These are phyloP conservation scores for Lepilemur ruficaudatus DNA, from an alignment of 2,797 vertebrate species.

Conservation along the genomic window DNA sequence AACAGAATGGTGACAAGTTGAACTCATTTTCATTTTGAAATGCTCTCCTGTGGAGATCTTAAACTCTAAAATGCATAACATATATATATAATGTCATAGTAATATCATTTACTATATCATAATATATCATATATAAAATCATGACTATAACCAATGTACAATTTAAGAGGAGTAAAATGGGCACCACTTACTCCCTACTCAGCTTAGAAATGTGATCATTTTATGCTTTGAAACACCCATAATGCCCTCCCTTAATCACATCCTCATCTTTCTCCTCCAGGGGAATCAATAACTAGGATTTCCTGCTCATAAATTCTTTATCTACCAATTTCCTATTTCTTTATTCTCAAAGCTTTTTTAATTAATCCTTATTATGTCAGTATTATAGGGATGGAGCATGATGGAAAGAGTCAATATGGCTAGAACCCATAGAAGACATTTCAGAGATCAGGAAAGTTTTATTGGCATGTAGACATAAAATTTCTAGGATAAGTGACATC, in stretches of 20 bases:
- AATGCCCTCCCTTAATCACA: not conserved
- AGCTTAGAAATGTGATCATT: not conserved
- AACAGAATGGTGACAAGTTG: not conserved
- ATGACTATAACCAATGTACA: not conserved
- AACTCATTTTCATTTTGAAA: not conserved
- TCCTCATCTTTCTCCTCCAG: not conserved
- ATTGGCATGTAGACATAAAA: not conserved
- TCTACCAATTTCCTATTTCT: not conserved
- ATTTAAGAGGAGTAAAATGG: not conserved
- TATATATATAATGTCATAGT: no score
- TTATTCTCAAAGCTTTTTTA: no score
- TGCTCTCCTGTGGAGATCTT: not conserved
- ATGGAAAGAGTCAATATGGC: not conserved
- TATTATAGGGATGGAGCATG: not conserved
- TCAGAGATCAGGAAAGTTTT: not conserved
- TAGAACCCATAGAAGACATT: not conserved
- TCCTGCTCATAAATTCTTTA: not conserved
- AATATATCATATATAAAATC: not conserved
- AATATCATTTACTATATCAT: not conserved
- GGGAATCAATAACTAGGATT: not conserved
- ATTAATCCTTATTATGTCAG: not conserved
- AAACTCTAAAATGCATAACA: not conserved
- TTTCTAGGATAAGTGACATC: not conserved
- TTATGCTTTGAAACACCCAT: not conserved
- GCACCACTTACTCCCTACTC: not conserved